A percentile compares a stretch with the other conserved stretches of the same genome.
These are phyloP conservation scores for Gonocerus acuteangulatus DNA, from an alignment of 2,888 invertebrate genomes.

Conservation along the genomic window DNA sequence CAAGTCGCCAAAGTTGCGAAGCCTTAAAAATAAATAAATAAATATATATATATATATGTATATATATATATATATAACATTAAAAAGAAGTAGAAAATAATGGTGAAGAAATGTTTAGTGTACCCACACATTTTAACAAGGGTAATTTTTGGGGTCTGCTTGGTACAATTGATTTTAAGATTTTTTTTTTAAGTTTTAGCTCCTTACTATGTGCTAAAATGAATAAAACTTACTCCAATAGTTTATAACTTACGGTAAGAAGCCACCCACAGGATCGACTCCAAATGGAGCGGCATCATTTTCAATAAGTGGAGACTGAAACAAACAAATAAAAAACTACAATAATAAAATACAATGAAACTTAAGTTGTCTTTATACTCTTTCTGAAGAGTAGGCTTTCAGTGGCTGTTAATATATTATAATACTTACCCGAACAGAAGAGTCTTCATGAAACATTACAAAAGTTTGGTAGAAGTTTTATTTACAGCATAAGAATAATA, in stretches of 20 bases:
- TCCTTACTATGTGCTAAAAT: too few relatives aligned
- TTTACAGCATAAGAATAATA: neutral
- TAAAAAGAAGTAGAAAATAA: too few relatives aligned
- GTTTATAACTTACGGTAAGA: constrained; percentile 44
- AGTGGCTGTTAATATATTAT: too few relatives aligned
- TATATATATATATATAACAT: constrained; percentile 15
- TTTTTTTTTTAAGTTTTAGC: too few relatives aligned
- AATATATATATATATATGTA: neutral
- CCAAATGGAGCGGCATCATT: constrained; percentile 82
- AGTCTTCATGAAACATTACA: neutral
- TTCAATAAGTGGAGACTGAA: constrained; percentile 69
- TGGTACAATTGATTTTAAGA: too few relatives aligned
- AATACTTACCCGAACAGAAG: neutral
- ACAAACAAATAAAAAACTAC: constrained; percentile 40
- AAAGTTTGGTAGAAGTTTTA: neutral
- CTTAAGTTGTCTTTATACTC: too few relatives aligned
- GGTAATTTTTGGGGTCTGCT: too few relatives aligned
- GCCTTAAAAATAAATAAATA: constrained; percentile 9
- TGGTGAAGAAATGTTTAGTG: too few relatives aligned
- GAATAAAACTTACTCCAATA: neutral
- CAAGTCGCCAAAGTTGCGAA: too few relatives aligned
- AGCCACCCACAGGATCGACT: constrained; percentile 57
- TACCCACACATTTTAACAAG: too few relatives aligned
- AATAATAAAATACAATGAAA: neutral
- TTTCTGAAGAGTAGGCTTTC: too few relatives aligned